phyloP scores from a whole-genome alignment of 2,797 vertebrate species.

The Peromyscus aztecus region DNA sequence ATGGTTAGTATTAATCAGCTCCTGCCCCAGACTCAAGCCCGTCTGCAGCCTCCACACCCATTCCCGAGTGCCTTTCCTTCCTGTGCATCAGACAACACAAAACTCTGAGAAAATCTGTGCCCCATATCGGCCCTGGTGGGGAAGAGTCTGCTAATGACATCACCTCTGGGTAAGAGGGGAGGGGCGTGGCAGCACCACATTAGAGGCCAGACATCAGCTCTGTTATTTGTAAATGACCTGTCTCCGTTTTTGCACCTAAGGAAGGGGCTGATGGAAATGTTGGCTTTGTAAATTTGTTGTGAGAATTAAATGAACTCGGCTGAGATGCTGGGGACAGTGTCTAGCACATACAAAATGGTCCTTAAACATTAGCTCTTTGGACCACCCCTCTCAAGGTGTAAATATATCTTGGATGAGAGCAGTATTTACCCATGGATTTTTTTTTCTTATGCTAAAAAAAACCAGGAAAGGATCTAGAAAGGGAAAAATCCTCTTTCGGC shows the following conservation, averaged over 20 bases:
- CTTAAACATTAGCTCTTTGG: background rate
- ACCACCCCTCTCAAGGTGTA: background rate
- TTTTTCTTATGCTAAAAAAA: background rate
- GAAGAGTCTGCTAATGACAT: background rate
- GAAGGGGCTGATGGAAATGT: background rate
- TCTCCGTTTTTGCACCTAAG: constrained; percentile 5
- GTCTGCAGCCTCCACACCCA: background rate
- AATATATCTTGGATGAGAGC: background rate
- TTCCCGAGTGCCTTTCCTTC: background rate
- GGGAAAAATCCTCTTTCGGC: constrained; percentile 13
- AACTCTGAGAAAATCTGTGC: background rate
- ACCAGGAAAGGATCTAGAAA: background rate
- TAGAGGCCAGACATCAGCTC: background rate
- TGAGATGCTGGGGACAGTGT: background rate
- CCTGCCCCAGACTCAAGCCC: background rate
- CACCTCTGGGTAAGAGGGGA: background rate
- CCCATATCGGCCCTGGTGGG: background rate
- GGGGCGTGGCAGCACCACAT: background rate
- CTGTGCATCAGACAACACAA: background rate
- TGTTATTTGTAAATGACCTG: background rate
- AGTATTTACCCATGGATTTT: background rate
- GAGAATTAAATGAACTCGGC: background rate
- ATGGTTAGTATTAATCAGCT: constrained; percentile 1
- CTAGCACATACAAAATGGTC: background rate
- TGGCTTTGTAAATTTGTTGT: background rate